Base-by-base conservation (phyloP, 2,888 invertebrate genomes). In the Aporophyla lueneburgensis region DNA sequence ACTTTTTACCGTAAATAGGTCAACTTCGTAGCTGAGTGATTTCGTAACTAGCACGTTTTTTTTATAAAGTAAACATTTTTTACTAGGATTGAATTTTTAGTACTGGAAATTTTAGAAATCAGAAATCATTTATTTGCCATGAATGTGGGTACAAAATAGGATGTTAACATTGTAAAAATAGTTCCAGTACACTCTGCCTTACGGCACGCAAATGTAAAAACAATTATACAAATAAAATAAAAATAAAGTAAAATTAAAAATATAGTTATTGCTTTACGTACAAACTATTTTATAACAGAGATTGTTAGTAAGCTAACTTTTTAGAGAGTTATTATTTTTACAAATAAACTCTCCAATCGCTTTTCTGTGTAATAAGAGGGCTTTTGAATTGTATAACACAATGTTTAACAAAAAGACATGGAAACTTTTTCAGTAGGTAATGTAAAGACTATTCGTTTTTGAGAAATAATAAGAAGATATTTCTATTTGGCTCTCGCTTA, bases 31-130 rank as follows among this genome's bases (percentile, higher is more conserved):
- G 73, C 16, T 51, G 27, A 73, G 27, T 63, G 49, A 59, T 79
- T 80, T 53, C 54, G 68, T 76, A 73, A 84, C 73, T 61, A 68
- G 59, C 58, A 70, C n/a, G 58, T 74, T 59, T 68, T 59, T 68
- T 63, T 49, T 33, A 33, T 33, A 16, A 19, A 19, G 24, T 51
- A n/a, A 59, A 43, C 51, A 40, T 61, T 54, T 74, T 68, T 61
- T 33, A 33, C 53, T 27, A 14, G 24, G 1, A 46, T 65, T 58
- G 0, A 33, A 56, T 63, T 59, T 59, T 12, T 54, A 2, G 10
- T 51, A 19, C 19, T 19, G 1, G 5, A 19, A n/a, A n/a, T n/a
- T n/a, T n/a, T n/a, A n/a, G n/a, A n/a, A n/a, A n/a, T n/a, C n/a
- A n/a, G n/a, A n/a, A n/a, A n/a, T n/a, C n/a, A n/a, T n/a, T n/a